Evolutionary conservation across 2,888 invertebrate genomes (phyloP), one percentile per base, ranked within the genome.

Genomic region (Galeruca laticollis): DNA sequence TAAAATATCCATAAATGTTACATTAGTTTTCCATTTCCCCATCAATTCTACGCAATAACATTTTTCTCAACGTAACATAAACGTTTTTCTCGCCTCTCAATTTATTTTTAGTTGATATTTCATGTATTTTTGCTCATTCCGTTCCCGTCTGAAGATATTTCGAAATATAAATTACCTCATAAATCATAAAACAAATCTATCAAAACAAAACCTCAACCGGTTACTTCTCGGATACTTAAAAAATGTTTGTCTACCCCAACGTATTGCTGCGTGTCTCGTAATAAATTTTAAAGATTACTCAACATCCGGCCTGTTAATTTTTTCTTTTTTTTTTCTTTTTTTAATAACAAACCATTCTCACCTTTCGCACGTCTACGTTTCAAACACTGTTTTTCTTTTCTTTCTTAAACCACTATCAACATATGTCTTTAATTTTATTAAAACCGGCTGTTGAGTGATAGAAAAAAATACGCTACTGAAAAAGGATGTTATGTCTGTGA

Each of bases 401-500:
- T 65, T 65, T 47, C 40, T 54, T 51, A 63, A 33, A 49, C 49
- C 68, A 69, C 73, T 69, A 64, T 64, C 62, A 66, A 69, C 73
- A 74, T 70, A 71, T 75, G 74, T 72, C 71, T 54, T 70, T 71
- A 68, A 70, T 77, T 76, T 70, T 61, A 73, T 70, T 66, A 66
- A 70, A 67, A 64, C 69, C 73, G 73, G 73, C 72, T 75, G 75
- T 56, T 71, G 64, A 60, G 59, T 52, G 65, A 75, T 76, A 74
- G 75, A 76, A 76, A 57, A 65, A 65, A 56, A 43, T 15, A 47
- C 47, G 49, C 47, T 71, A 63, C 75, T 77, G 73, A 76, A 77
- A 79, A 79, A 82, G 82, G 82, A 82, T 82, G 82, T 82, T 82
- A 78, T 82, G 82, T 81, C 82, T 82, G 76, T 69, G 69, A 77